A percentile compares a stretch with the other conserved stretches of the same genome.
Conservation (phyloP, 2,888 invertebrate species). For the Hypena proboscidalis region DNA sequence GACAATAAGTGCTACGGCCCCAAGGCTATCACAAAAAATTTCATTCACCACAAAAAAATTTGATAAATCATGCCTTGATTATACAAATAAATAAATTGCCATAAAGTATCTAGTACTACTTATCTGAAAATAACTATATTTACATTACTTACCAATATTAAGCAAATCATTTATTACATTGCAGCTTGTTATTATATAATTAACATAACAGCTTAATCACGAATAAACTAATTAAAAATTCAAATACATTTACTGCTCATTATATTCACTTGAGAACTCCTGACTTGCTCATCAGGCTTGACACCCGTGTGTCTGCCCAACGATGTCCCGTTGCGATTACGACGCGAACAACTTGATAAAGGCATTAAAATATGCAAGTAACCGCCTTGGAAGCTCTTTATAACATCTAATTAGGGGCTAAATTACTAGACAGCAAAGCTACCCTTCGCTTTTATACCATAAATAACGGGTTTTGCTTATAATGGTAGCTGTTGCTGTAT, state of each 20-base stretch:
- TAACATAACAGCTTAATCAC: no score
- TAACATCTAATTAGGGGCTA: slow-evolving; percentile 46
- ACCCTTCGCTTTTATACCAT: slow-evolving; percentile 27
- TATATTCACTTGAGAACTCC: slow-evolving; percentile 1
- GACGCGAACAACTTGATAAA: slow-evolving; percentile 60
- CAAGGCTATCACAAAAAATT: no score
- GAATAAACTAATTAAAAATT: no score
- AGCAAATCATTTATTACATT: no score
- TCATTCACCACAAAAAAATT: no score
- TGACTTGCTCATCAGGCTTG: slow-evolving; percentile 7
- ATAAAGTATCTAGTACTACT: no score
- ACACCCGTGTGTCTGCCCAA: slow-evolving; percentile 47
- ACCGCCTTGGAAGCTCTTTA: slow-evolving; percentile 46
- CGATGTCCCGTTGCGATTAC: slow-evolving; percentile 61
- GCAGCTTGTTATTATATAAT: no score
- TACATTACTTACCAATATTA: no score
- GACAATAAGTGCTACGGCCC: no score
- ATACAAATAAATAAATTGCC: neutral
- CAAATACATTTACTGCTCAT: no score
- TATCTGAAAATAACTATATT: no score
- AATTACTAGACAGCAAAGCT: slow-evolving; percentile 35
- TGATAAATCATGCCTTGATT: no score
- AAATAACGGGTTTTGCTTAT: slow-evolving; percentile 19
- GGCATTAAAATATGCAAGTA: slow-evolving; percentile 74
- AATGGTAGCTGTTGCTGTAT: neutral